A percentile compares a stretch with the other conserved stretches of the same genome.
Conservation (phyloP, 2,113 vertebrate species). For the Cygnus buccinator region DNA sequence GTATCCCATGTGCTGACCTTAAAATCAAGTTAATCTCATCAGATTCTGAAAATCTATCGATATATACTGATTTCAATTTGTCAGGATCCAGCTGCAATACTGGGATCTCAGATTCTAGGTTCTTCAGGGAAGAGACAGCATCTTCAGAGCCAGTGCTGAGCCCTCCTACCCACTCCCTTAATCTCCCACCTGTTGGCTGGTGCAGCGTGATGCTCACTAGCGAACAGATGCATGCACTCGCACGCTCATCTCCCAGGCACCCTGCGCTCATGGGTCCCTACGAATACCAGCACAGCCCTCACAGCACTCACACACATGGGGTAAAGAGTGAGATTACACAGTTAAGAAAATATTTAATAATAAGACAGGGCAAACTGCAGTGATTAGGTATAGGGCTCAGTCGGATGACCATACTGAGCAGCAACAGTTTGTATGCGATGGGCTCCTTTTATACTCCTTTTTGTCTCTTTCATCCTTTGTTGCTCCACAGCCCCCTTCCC, state of each 20-base stretch:
- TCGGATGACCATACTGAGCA: background rate
- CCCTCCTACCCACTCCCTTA: accelerated
- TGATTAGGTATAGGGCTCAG: background rate
- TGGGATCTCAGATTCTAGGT: background rate
- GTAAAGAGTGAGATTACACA: background rate
- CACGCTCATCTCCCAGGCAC: accelerated
- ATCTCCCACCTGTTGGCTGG: background rate
- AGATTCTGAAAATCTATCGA: background rate
- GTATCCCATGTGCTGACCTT: background rate
- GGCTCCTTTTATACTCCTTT: background rate
- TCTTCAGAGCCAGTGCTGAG: background rate
- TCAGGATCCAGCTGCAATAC: background rate
- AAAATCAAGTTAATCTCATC: background rate
- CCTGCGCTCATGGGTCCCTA: background rate
- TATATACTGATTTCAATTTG: background rate
- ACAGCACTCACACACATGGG: accelerated
- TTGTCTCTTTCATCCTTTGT: background rate
- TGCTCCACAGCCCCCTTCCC: background rate
- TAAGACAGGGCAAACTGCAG: background rate
- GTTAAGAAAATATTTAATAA: background rate
- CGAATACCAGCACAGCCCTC: background rate
- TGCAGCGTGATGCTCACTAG: background rate
- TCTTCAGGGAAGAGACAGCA: background rate
- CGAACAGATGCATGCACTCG: accelerated
- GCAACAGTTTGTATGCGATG: background rate